Conservation (phyloP, 2,888 invertebrate species). For the Pemphredon lugubris region DNA sequence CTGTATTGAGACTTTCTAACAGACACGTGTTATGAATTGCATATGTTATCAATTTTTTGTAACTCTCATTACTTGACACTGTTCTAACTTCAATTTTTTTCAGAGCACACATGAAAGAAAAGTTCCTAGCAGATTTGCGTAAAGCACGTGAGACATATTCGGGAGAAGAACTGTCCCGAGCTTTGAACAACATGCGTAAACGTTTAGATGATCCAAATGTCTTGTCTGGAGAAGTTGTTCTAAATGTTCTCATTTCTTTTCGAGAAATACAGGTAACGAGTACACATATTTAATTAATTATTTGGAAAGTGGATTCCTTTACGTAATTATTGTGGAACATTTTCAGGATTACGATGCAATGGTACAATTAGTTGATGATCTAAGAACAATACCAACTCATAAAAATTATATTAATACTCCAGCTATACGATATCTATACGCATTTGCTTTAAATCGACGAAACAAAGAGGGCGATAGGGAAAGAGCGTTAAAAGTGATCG, state of each 20-base stretch:
- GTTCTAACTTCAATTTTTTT: too few species aligned
- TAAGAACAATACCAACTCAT: constrained; percentile 93
- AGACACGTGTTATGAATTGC: too few species aligned
- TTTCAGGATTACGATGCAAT: constrained; percentile 95
- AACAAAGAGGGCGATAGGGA: constrained; percentile 97
- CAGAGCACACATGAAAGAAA: constrained; percentile 98
- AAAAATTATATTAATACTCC: constrained; percentile 94
- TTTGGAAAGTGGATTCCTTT: too few species aligned
- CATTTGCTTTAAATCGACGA: constrained; percentile 97
- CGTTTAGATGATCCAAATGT: constrained; percentile 98
- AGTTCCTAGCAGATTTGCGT: constrained; percentile 95
- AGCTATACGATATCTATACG: constrained; percentile 95
- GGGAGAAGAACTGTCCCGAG: constrained; percentile 90
- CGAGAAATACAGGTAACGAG: constrained; percentile 89
- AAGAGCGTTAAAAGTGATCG: constrained; percentile 94
- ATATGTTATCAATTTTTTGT: too few species aligned
- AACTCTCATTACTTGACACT: too few species aligned
- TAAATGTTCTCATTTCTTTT: constrained; percentile 96
- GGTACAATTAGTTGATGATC: constrained; percentile 97
- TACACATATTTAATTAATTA: background rate
- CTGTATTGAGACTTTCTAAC: too few species aligned
- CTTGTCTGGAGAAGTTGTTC: constrained; percentile 96
- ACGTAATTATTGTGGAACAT: background rate
- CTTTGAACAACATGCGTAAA: constrained; percentile 93
- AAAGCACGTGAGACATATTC: constrained; percentile 94